phyloP scores from a whole-genome alignment of 2,113 vertebrate genomes.

The Entelurus aequoreus region DNA sequence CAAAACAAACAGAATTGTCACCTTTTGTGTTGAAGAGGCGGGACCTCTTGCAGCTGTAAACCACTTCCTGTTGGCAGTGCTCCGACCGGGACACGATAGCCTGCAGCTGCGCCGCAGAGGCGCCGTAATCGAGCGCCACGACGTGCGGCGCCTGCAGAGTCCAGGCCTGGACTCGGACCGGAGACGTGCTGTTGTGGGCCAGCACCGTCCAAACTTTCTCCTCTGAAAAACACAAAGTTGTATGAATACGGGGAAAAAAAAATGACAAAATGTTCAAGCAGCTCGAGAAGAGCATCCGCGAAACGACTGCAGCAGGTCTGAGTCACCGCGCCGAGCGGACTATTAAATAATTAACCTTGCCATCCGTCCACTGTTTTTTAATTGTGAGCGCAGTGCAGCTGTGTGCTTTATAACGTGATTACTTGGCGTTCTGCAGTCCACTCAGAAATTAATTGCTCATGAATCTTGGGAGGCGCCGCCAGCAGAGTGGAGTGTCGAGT shows the following conservation, averaged over 20 bases:
- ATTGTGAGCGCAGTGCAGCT: not conserved
- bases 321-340: not conserved
- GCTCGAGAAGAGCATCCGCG: not conserved
- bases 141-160: constrained; percentile 69
- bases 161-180: constrained; percentile 74
- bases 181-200: constrained; percentile 80
- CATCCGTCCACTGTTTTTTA: not conserved
- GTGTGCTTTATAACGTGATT: constrained; percentile 4
- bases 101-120: constrained; percentile 79
- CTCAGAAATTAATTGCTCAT: constrained; percentile 2
- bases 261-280: not conserved
- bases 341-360: constrained; percentile 3
- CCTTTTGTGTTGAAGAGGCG: constrained; percentile 88
- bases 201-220: constrained; percentile 89
- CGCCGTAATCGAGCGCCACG: constrained; percentile 80
- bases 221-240: constrained; percentile 59
- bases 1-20: constrained; percentile 40
- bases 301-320: not conserved
- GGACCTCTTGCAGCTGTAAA: constrained; percentile 86
- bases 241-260: not conserved
- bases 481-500: not conserved
- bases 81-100: constrained; percentile 80
- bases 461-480: not conserved
- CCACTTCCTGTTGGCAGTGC: constrained; percentile 89
- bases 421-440: constrained; percentile 5